A percentile compares a stretch with the other conserved stretches of the same genome.
Conservation (phyloP, 2,888 invertebrate genomes). For the Ennomos quercinarius region DNA sequence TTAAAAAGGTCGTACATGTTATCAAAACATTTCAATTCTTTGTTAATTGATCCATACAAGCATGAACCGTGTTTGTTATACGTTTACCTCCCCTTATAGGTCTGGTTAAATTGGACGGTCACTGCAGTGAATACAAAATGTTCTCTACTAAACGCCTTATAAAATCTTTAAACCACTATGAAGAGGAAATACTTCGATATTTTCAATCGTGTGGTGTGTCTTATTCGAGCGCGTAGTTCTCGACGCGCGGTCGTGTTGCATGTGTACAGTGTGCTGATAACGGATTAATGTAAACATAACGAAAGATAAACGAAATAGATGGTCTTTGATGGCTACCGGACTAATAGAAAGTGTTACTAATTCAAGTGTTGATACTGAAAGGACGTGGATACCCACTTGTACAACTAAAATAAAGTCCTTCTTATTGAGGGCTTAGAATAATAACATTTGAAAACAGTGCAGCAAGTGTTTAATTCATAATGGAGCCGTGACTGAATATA, state of each 20-base stretch:
- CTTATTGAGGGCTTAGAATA: too few species aligned
- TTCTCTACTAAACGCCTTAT: constrained; percentile 11
- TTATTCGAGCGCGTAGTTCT: constrained; percentile 17
- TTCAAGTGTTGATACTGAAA: not conserved
- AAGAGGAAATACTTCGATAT: constrained; percentile 15
- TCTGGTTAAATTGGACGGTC: constrained; percentile 13
- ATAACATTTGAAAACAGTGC: too few species aligned
- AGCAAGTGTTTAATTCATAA: too few species aligned
- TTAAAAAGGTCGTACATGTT: not conserved
- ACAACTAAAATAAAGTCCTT: not conserved
- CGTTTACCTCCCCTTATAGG: constrained; percentile 1
- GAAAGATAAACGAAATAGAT: constrained; percentile 13
- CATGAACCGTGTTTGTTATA: constrained; percentile 7
- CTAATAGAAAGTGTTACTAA: not conserved
- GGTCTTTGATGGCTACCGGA: constrained; percentile 1
- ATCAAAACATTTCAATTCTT: not conserved
- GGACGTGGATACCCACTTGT: constrained; percentile 16
- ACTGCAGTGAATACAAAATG: not conserved
- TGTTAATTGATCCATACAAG: constrained; percentile 14
- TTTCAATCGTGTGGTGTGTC: not conserved
- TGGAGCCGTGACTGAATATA: not conserved
- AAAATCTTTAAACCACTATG: constrained; percentile 5
- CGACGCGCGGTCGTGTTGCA: constrained; percentile 17
- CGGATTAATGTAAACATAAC: constrained; percentile 24
- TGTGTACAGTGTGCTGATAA: constrained; percentile 12